Evolutionary conservation across 2,888 invertebrate species (phyloP), one percentile per base, ranked within the genome.

Genomic region (Andrena flavipes): DNA sequence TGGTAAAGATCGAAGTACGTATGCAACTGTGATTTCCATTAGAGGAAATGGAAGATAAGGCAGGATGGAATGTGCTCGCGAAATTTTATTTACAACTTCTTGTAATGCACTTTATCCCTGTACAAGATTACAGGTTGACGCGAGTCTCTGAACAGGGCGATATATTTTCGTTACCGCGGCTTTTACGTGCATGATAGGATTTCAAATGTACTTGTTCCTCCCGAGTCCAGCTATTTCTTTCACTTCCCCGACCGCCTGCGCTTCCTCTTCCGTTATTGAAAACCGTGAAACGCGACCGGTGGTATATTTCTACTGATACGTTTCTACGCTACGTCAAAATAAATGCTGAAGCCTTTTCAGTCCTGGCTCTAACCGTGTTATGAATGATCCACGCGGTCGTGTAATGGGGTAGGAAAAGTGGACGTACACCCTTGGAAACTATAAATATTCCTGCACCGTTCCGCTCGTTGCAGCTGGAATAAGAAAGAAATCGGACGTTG

Each of bases 281-380:
- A 60, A 60, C n/a, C 42, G 29, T 60, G 48, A 13, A 23, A 56
- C 42, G 48, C 51, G 68, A 54, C 20, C 30, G 54, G 8, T 13
- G 54, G 51, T n/a, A 13, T 54, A 33, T 68, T 68, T 16, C 29
- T 23, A n/a, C 23, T 56, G 69, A n/a, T 69, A 54, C 54, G 64
- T 65, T 56, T 30, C 26, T 42, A 56, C 26, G 35, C 64, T 56
- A 42, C 73, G 65, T 65, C 65, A 54, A 67, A 75, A 60, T 60
- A 62, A 62, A 69, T 26, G 60, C 68, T 49, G 35, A 75, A 68
- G 68, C 75, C 75, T 68, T 59, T 75, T 48, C 30, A 75, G n/a
- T 51, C 51, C 68, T 20, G 75, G n/a, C 51, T 62, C 23, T 30
- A 51, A 75, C 62, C 51, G 30, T 49, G 59, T 65, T 60, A 65